A percentile compares a stretch with the other conserved stretches of the same genome.
phyloP scores from a whole-genome alignment of 2,797 vertebrate genomes.

The Lepilemur septentrionalis region DNA sequence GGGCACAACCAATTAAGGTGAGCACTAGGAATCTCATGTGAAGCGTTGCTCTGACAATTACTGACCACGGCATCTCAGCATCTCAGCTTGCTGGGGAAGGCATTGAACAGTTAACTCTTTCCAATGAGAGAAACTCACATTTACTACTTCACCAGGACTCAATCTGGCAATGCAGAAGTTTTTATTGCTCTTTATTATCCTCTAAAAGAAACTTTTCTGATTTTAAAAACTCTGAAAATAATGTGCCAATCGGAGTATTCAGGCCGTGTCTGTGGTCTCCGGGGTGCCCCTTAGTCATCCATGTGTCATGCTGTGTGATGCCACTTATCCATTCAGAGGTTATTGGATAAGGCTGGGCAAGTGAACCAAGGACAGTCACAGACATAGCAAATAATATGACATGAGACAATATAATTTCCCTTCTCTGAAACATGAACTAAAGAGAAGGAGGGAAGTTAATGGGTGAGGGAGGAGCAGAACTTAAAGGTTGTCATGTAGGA shows the following conservation, averaged over 20 bases:
- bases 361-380: neutral
- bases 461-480: neutral
- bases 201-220: neutral
- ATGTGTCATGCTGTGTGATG: neutral
- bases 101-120: neutral
- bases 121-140: neutral
- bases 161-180: neutral
- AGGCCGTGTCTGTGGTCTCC: neutral
- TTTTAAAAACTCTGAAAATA: neutral
- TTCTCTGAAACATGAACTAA: neutral
- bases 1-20: slow-evolving; percentile 38
- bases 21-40: neutral
- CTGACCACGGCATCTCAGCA: neutral
- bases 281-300: neutral
- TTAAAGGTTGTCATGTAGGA: neutral
- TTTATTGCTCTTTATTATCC: neutral
- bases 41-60: neutral
- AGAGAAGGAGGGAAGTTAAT: neutral
- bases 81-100: neutral
- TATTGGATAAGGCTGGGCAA: neutral
- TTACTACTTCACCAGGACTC: neutral
- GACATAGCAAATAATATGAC: neutral
- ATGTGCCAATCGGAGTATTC: neutral
- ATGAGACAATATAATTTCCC: neutral
- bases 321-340: neutral